Base-by-base conservation (phyloP, 2,888 invertebrate genomes). In the Eupithecia abbreviata region DNA sequence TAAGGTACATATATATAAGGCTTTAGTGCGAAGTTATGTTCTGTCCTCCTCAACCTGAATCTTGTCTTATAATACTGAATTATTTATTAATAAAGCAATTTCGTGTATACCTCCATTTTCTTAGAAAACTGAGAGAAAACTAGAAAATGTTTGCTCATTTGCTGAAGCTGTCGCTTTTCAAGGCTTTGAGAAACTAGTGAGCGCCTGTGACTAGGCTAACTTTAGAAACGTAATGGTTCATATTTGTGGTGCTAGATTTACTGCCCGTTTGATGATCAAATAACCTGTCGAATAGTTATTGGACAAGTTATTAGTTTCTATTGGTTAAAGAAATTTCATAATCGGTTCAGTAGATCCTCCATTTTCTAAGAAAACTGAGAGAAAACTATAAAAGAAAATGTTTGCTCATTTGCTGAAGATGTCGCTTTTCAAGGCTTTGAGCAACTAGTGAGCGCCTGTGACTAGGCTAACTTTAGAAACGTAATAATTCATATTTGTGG, bases 91-190 rank as follows among this genome's bases (percentile, higher is more conserved):
- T n/a, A 55, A 47, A 45, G 66, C 45, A 74, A 62, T 71, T 43
- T 13, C 15, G 43, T 55, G 55, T 49, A 7, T 69, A 30, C 62
- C 75, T 69, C 10, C 18, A 71, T 67, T 73, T 73, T 66, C 55
- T 68, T n/a, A 43, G 15, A 13, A 65, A 65, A 73, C 51, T 41
- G n/a, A 15, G 71, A 45, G 68, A 68, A 71, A 68, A 77, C 73
- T 49, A 74, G 71, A 71, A 67, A 77, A 74, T 67, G 71, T 71
- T 49, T 47, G 47, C 67, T 74, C 67, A 77, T 77, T 71, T 74
- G n/a, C 30, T 58, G 58, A 47, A 76, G 42, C n/a, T 68, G 18
- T 62, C 45, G 71, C 45, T 58, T 45, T 43, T 43, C 42, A 68
- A 68, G 68, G 15, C 66, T 42, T 41, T 42, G n/a, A 30, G 45